A percentile compares a stretch with the other conserved stretches of the same genome.
Conservation (phyloP, 2,797 vertebrate genomes). For the Miichthys miiuy region DNA sequence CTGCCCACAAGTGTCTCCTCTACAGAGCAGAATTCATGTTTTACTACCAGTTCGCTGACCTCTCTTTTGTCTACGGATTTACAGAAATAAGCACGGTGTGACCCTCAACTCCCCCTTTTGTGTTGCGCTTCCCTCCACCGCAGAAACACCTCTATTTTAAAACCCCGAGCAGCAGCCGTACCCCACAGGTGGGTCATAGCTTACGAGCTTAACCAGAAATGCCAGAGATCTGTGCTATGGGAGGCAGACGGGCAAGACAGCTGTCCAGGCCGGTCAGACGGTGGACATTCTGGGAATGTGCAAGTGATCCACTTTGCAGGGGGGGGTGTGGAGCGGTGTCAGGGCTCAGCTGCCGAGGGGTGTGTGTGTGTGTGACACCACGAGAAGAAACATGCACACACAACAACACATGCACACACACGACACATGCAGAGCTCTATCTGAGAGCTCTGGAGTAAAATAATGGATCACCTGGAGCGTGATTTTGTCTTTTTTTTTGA, state of each 20-base stretch:
- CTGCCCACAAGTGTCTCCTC: not conserved
- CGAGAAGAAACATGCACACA: slow-evolving; percentile 24
- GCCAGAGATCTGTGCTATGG: slow-evolving; percentile 68
- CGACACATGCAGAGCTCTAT: slow-evolving; percentile 26
- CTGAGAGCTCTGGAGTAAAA: slow-evolving; percentile 19
- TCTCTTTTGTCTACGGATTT: slow-evolving; percentile 39
- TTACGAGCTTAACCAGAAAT: slow-evolving; percentile 76
- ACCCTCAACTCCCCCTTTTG: slow-evolving; percentile 48
- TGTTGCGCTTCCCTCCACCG: slow-evolving; percentile 11
- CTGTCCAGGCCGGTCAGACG: slow-evolving; percentile 83
- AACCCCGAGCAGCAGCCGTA: slow-evolving; percentile 40
- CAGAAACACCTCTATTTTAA: slow-evolving; percentile 79
- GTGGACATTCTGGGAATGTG: slow-evolving; percentile 80
- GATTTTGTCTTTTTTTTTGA: slow-evolving; percentile 1
- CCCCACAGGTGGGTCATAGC: slow-evolving; percentile 76
- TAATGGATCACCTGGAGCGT: slow-evolving; percentile 10
- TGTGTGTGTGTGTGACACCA: slow-evolving; percentile 27
- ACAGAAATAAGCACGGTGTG: slow-evolving; percentile 12
- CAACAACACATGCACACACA: slow-evolving; percentile 23
- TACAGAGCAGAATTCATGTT: not conserved
- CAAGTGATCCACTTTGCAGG: slow-evolving; percentile 72
- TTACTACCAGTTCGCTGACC: slow-evolving; percentile 32
- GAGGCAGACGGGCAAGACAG: slow-evolving; percentile 74
- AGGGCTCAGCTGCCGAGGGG: slow-evolving; percentile 68
- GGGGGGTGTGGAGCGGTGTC: slow-evolving; percentile 66